phyloP scores from a whole-genome alignment of 2,113 vertebrate species.

The Osmerus mordax region DNA sequence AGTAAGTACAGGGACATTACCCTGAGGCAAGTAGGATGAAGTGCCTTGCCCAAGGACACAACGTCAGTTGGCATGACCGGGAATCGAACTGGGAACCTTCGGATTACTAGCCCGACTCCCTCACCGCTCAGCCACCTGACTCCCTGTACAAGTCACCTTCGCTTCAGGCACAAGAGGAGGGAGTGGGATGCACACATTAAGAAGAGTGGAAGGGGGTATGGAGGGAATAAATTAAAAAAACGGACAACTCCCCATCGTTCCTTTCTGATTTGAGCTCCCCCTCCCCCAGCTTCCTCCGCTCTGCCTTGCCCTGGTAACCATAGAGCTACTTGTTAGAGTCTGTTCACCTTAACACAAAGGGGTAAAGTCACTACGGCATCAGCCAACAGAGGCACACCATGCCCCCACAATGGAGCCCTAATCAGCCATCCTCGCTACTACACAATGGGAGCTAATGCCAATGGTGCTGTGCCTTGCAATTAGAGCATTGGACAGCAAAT shows the following conservation, averaged over 20 bases:
- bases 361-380: conserved; percentile 22
- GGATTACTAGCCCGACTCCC: no score
- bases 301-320: conserved; percentile 60
- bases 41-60: no score
- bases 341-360: conserved; percentile 29
- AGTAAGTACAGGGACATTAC: no score
- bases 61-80: no score
- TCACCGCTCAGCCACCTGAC: no score
- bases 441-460: conserved; percentile 14
- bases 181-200: not conserved
- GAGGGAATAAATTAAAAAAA: conserved; percentile 29
- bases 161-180: not conserved
- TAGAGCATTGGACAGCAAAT: not conserved
- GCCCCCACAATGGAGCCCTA: conserved; percentile 1
- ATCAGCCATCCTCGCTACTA: conserved; percentile 38
- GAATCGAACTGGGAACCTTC: no score
- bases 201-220: not conserved
- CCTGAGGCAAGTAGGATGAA: no score
- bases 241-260: conserved; percentile 20
- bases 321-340: conserved; percentile 55
- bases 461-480: not conserved
- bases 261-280: conserved; percentile 37
- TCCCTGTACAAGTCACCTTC: not conserved
- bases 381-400: not conserved
- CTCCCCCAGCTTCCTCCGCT: conserved; percentile 11